Evolutionary conservation across 2,797 vertebrate genomes (phyloP), one percentile per base, ranked within the genome.

Genomic region (Buceros bicornis): DNA sequence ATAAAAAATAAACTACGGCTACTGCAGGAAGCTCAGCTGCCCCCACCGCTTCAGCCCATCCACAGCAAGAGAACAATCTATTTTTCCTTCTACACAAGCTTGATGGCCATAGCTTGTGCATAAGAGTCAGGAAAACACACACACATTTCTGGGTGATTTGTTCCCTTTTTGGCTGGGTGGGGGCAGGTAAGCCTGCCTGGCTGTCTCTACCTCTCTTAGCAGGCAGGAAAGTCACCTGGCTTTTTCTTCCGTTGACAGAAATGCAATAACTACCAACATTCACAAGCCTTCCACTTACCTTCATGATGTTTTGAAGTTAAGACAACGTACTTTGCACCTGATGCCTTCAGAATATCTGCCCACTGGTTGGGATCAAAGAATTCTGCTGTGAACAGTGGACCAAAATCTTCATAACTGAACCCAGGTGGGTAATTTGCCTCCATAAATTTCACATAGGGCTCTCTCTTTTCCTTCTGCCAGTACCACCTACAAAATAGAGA

Each of bases 231-330:
- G 29, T 73, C 35, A 80, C 20, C 4, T 40, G 16, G 20, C 43
- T 60, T 80, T 73, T 82, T 74, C 18, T 79, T 88, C 58, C 89
- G 42, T 54, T 78, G 48, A 91, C 91, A 90, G 29, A 87, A 95
- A 26, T 9, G 19, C 35, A 83, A 47, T 20, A 56, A 31, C 14
- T 53, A n/a, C 25, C 25, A 82, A 29, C 9, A 31, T 69, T 48
- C 33, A 74, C n/a, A 51, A 48, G 70, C 16, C 12, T 54, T 70
- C 54, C 51, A 84, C 96, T 96, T 96, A 99, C 99, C 99, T 99
- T 99, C 99, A 11, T 99, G 99, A 97, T 99, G 99, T 97, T 99
- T 99, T 45, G 99, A 98, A 48, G 99, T 99, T 84, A 99, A 98
- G 54, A 99, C 99, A 33, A 99, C 96, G 8, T 99, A 99, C 94